Conservation (phyloP, 2,888 invertebrate genomes). For the Nemotelus nigrinus region DNA sequence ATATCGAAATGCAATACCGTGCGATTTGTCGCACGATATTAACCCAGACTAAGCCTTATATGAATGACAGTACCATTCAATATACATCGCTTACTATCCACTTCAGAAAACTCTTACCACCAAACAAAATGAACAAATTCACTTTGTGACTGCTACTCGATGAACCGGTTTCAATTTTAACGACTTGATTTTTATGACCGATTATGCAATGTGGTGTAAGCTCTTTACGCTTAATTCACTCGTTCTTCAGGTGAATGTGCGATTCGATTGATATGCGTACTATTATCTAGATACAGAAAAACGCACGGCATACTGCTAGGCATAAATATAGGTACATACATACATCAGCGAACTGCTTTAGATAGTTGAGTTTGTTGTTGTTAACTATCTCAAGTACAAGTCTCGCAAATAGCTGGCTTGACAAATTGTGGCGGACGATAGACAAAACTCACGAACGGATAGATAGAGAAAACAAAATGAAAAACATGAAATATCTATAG, state of each 20-base stretch:
- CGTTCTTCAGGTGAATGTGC: neutral
- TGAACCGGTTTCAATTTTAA: constrained; percentile 38
- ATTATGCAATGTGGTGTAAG: constrained; percentile 24
- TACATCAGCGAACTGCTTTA: constrained; percentile 10
- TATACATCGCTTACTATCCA: no score
- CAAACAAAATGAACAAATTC: constrained; percentile 8
- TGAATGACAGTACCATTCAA: no score
- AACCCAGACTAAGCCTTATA: neutral
- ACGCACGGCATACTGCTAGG: no score
- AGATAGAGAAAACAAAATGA: neutral
- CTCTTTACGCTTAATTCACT: neutral
- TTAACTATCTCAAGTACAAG: constrained; percentile 18
- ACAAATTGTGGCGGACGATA: neutral
- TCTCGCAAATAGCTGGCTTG: neutral
- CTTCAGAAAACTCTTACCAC: neutral
- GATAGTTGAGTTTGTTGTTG: neutral
- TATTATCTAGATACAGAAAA: no score
- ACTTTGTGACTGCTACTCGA: constrained; percentile 14
- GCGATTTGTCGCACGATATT: no score
- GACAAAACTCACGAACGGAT: no score
- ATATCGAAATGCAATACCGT: no score
- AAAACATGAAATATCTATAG: neutral
- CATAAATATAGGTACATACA: no score
- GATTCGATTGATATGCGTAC: neutral
- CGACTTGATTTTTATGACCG: constrained; percentile 37